These are phyloP conservation scores for Meloe dianella DNA, from an alignment of 2,888 invertebrate species.

Conservation along the genomic window DNA sequence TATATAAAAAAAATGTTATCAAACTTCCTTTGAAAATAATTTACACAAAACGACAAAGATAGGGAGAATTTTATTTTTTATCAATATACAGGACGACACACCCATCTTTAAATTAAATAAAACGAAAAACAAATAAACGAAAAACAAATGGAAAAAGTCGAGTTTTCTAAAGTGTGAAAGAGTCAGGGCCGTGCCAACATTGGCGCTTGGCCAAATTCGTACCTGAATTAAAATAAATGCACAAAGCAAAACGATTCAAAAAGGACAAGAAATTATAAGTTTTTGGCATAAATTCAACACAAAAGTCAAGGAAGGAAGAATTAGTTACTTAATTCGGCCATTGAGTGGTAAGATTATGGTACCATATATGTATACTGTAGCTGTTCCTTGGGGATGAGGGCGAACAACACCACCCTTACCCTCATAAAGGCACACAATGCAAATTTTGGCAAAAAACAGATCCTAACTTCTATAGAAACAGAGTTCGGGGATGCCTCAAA, in stretches of 20 bases:
- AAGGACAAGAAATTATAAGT: background rate
- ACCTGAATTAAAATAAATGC: background rate
- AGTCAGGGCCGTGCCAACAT: background rate
- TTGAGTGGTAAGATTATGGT: too few relatives aligned
- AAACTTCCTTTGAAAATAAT: background rate
- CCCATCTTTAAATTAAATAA: background rate
- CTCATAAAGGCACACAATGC: too few relatives aligned
- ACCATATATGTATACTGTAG: too few relatives aligned
- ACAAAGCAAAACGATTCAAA: background rate
- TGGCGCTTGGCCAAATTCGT: background rate
- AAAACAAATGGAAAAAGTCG: background rate
- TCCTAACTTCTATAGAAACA: too few relatives aligned
- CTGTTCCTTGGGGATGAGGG: too few relatives aligned
- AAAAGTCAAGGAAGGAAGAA: too few relatives aligned
- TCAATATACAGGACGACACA: constrained; percentile 14
- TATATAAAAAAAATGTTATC: background rate
- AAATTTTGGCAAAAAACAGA: too few relatives aligned
- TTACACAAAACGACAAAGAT: constrained; percentile 8
- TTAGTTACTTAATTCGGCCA: too few relatives aligned
- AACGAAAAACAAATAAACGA: background rate
- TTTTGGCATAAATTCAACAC: background rate
- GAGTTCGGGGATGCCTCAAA: too few relatives aligned
- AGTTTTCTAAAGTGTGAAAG: background rate
- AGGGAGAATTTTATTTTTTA: background rate
- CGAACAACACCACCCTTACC: too few relatives aligned